A percentile compares a stretch with the other conserved stretches of the same genome.
phyloP scores from a whole-genome alignment of 1,140 invertebrate genomes.

The Diorhabda carinulata region DNA sequence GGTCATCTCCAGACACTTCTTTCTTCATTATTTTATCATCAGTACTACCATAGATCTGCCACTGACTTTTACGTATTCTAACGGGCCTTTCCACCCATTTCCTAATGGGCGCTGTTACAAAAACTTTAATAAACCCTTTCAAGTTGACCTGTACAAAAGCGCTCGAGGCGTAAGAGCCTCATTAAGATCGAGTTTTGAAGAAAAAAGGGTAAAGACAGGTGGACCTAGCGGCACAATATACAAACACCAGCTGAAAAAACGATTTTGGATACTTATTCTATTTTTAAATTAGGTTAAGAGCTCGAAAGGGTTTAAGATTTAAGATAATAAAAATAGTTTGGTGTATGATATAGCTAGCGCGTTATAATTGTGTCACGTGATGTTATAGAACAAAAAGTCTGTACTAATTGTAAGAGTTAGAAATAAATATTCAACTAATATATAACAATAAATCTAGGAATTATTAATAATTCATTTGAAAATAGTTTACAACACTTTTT shows the following conservation, averaged over 20 bases:
- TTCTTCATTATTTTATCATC: too few relatives aligned
- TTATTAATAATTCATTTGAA: too few relatives aligned
- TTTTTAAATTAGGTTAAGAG: conserved; percentile 3
- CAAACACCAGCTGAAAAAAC: not conserved
- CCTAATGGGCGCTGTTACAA: conserved; percentile 1
- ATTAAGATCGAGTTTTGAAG: not conserved
- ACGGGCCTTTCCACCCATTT: not conserved
- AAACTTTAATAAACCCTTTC: not conserved
- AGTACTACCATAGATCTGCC: not conserved
- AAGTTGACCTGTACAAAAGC: not conserved
- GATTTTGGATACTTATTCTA: not conserved
- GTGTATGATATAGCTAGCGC: too few relatives aligned
- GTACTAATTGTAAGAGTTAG: too few relatives aligned
- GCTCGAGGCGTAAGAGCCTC: not conserved
- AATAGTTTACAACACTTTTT: too few relatives aligned
- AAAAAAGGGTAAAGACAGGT: not conserved
- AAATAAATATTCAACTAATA: too few relatives aligned
- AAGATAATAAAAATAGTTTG: too few relatives aligned
- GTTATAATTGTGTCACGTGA: too few relatives aligned
- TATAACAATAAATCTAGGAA: too few relatives aligned
- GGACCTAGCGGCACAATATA: not conserved
- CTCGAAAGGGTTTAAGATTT: not conserved
- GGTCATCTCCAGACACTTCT: too few relatives aligned
- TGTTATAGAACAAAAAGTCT: too few relatives aligned
- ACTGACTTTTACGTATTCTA: not conserved